Evolutionary conservation across 2,797 vertebrate species (phyloP).

Genomic region (Spondyliosoma cantharus): DNA sequence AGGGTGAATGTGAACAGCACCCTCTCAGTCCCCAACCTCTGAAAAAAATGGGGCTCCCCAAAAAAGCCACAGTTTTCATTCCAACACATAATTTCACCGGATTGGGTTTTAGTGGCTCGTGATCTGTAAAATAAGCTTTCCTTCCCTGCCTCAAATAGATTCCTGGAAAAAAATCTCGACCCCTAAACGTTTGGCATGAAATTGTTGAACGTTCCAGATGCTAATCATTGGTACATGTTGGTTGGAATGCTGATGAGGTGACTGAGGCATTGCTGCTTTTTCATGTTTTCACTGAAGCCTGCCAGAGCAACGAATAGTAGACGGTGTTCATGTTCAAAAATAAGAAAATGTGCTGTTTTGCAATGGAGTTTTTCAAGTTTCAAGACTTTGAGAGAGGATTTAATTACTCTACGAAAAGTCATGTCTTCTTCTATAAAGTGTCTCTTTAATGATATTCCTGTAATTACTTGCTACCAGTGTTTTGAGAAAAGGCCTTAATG

Average conservation of each 20-base stretch:
- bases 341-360: not conserved
- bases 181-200: not conserved
- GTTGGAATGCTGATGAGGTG: not conserved
- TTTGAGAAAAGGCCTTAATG: not conserved
- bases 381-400: not conserved
- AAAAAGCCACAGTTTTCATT: not conserved
- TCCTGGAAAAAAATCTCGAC: not conserved
- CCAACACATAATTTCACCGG: not conserved
- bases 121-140: slow-evolving; percentile 5
- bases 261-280: not conserved
- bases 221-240: not conserved
- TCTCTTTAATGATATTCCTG: not conserved
- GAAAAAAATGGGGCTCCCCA: not conserved
- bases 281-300: not conserved
- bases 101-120: not conserved
- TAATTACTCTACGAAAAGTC: not conserved
- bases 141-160: not conserved
- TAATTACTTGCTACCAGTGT: not conserved
- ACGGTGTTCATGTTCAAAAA: not conserved
- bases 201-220: not conserved
- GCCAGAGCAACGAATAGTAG: not conserved
- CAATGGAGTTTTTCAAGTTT: not conserved
- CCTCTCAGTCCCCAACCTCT: too few species aligned
- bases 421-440: not conserved
- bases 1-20: not conserved